Conservation (phyloP, 1,140 invertebrate species). For the Latrodectus geometricus region DNA sequence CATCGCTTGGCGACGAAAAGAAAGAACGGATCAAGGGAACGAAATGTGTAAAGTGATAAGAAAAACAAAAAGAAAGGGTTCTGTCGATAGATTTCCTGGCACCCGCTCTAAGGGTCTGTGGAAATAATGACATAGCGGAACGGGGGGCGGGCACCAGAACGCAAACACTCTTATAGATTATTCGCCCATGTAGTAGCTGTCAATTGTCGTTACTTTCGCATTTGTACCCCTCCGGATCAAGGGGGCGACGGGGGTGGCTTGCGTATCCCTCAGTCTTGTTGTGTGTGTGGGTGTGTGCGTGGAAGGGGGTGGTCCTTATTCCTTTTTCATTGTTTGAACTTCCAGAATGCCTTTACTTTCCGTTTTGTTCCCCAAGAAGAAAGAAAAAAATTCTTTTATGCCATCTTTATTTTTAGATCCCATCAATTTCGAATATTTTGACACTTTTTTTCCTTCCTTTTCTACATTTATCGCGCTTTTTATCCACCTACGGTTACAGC, state of each 20-base stretch:
- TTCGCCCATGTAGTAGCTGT: slow-evolving; percentile 41
- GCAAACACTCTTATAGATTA: slow-evolving; percentile 34
- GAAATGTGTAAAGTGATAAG: too few species aligned
- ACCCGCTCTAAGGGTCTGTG: background rate
- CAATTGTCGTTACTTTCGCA: slow-evolving; percentile 53
- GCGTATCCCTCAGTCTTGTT: slow-evolving; percentile 24
- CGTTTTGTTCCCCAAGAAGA: background rate
- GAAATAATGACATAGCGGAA: slow-evolving; percentile 13
- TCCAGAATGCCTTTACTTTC: slow-evolving; percentile 11
- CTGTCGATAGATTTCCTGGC: background rate
- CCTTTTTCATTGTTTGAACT: slow-evolving; percentile 3
- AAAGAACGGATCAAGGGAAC: too few species aligned
- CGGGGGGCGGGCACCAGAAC: background rate
- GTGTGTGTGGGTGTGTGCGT: background rate
- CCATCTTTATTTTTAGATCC: too few species aligned
- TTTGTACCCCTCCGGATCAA: background rate
- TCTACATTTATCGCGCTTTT: too few species aligned
- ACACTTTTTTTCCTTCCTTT: too few species aligned
- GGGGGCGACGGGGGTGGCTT: background rate
- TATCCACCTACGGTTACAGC: too few species aligned
- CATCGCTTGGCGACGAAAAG: too few species aligned
- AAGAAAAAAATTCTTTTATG: too few species aligned
- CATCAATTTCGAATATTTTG: too few species aligned
- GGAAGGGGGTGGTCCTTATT: background rate
- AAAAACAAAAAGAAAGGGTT: background rate